phyloP scores from a whole-genome alignment of 2,888 invertebrate genomes.

The Melinaea marsaeus region DNA sequence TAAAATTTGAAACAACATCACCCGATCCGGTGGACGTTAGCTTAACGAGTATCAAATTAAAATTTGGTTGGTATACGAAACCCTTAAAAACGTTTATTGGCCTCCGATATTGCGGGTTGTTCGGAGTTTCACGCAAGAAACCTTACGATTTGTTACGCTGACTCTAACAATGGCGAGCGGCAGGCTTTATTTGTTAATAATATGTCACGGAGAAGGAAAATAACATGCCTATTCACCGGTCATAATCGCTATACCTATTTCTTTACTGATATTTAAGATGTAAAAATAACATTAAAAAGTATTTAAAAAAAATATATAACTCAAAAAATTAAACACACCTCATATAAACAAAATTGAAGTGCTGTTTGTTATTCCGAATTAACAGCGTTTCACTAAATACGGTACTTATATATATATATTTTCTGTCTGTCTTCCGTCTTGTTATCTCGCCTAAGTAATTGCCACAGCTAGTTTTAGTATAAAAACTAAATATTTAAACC shows the following conservation, averaged over 20 bases:
- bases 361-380: too few species aligned
- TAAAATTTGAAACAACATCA: slow-evolving; percentile 30
- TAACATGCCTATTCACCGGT: slow-evolving; percentile 60
- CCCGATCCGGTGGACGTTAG: slow-evolving; percentile 31
- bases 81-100: slow-evolving; percentile 43
- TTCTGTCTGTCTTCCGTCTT: too few species aligned
- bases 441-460: too few species aligned
- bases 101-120: slow-evolving; percentile 36
- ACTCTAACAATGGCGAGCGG: slow-evolving; percentile 59
- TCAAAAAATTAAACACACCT: too few species aligned
- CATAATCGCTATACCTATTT: slow-evolving; percentile 44
- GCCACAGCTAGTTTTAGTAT: too few species aligned
- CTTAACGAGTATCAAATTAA: slow-evolving; percentile 60
- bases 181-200: slow-evolving; percentile 69
- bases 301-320: too few species aligned
- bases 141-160: slow-evolving; percentile 55
- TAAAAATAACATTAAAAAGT: background rate
- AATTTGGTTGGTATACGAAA: slow-evolving; percentile 50
- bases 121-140: slow-evolving; percentile 54
- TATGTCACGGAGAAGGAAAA: slow-evolving; percentile 63
- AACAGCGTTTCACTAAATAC: too few species aligned
- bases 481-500: background rate
- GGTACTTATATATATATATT: too few species aligned
- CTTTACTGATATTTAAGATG: slow-evolving; percentile 29
- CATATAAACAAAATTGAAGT: too few species aligned